Conservation (phyloP, 2,797 vertebrate species). For the Rhinoraja longicauda region DNA sequence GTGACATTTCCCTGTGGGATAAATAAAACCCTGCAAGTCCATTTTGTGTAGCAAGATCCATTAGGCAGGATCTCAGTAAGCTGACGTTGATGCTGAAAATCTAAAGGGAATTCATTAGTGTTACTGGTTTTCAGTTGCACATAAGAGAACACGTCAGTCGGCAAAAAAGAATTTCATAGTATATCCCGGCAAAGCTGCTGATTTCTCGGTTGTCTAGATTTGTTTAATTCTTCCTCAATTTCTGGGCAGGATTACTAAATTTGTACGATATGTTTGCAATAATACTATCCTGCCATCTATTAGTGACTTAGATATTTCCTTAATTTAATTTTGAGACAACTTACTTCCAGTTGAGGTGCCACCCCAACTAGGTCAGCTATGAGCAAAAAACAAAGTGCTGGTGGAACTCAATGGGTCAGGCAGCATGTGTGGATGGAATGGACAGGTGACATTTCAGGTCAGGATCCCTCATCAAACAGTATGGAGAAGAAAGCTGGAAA, state of each 20-base stretch:
- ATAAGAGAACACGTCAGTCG: conserved; percentile 42
- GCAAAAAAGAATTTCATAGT: background rate
- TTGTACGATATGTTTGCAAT: background rate
- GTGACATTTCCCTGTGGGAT: conserved; percentile 50
- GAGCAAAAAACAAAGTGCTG: too few relatives aligned
- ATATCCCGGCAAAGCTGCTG: background rate
- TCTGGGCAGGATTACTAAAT: background rate
- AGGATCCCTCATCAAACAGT: too few relatives aligned
- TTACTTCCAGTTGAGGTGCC: background rate
- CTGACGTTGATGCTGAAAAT: conserved; percentile 45
- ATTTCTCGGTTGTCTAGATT: background rate
- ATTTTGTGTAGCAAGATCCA: conserved; percentile 53
- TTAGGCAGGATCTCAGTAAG: conserved; percentile 59
- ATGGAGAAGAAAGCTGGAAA: too few relatives aligned
- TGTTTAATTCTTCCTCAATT: background rate
- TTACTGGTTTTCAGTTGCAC: conserved; percentile 45
- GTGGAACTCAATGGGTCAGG: too few relatives aligned
- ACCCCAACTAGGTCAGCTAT: background rate
- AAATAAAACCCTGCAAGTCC: conserved; percentile 50
- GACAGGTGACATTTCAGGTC: too few relatives aligned
- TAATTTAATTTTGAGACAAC: background rate
- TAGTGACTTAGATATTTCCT: background rate
- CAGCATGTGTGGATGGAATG: too few relatives aligned
- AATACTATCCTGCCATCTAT: background rate
- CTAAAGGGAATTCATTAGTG: conserved; percentile 50